Conservation (phyloP, 2,113 vertebrate species). For the Nothocercus nigrocapillus region DNA sequence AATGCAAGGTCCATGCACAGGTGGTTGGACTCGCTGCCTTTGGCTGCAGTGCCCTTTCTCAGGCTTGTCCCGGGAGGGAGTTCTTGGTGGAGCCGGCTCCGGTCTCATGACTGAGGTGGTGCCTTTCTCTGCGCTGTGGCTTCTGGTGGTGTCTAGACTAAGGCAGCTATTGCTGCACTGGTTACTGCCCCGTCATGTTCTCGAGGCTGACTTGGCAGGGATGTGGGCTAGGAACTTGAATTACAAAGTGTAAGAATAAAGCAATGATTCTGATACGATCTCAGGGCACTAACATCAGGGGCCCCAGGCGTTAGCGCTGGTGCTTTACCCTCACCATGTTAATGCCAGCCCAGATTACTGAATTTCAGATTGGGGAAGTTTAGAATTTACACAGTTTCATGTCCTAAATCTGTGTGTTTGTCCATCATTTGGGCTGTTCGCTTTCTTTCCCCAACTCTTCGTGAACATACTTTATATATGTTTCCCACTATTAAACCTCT, state of each 20-base stretch:
- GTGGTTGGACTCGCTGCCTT: neutral
- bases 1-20: fast-evolving
- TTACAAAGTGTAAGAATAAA: conserved; percentile 5
- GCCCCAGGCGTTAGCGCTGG: neutral
- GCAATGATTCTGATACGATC: neutral
- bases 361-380: neutral
- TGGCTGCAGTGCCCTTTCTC: neutral
- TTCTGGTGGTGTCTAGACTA: neutral
- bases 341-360: neutral
- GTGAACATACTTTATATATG: neutral
- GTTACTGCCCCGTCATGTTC: conserved; percentile 42
- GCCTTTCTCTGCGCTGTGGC: neutral
- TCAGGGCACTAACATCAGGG: neutral
- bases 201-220: neutral
- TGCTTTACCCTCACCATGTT: neutral
- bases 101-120: conserved; percentile 4
- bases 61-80: conserved; percentile 7
- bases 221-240: neutral
- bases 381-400: neutral
- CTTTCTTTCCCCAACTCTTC: neutral
- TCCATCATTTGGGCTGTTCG: neutral
- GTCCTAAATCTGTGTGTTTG: neutral
- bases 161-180: neutral
- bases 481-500: neutral
- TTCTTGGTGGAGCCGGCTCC: neutral